A percentile compares a stretch with the other conserved stretches of the same genome.
These are phyloP conservation scores for Platycheirus albimanus DNA, from an alignment of 2,888 invertebrate genomes.

Conservation along the genomic window DNA sequence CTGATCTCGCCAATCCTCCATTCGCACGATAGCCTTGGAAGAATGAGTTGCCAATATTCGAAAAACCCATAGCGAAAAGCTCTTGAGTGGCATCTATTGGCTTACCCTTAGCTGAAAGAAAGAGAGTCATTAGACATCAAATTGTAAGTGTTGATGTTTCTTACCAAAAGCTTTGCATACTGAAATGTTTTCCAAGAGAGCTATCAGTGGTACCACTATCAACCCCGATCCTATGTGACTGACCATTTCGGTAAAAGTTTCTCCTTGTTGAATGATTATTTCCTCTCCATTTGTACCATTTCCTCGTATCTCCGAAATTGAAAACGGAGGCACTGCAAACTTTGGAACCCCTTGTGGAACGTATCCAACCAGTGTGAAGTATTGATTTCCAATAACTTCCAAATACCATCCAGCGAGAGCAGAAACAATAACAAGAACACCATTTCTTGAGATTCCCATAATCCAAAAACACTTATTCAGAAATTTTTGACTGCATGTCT, in stretches of 20 bases:
- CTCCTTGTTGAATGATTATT: constrained; percentile 75
- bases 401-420: constrained; percentile 86
- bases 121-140: not conserved
- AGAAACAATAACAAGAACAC: constrained; percentile 89
- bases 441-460: constrained; percentile 90
- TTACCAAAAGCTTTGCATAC: constrained; percentile 82
- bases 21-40: constrained; percentile 91
- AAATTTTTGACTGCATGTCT: constrained; percentile 83
- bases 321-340: constrained; percentile 87
- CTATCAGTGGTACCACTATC: constrained; percentile 92
- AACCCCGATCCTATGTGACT: constrained; percentile 92
- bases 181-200: constrained; percentile 94
- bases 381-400: constrained; percentile 83
- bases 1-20: constrained; percentile 91
- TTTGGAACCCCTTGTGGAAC: constrained; percentile 90
- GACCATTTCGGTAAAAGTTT: constrained; percentile 87
- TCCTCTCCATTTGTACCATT: constrained; percentile 76
- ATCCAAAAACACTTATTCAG: constrained; percentile 88
- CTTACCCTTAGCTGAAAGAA: constrained; percentile 86
- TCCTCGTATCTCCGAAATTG: constrained; percentile 82
- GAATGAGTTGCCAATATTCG: constrained; percentile 91
- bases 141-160: constrained; percentile 2
- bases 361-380: constrained; percentile 87
- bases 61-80: constrained; percentile 90
- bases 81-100: constrained; percentile 95